Evolutionary conservation across 2,888 invertebrate species (phyloP).

Genomic region (Ditula angustiorana): DNA sequence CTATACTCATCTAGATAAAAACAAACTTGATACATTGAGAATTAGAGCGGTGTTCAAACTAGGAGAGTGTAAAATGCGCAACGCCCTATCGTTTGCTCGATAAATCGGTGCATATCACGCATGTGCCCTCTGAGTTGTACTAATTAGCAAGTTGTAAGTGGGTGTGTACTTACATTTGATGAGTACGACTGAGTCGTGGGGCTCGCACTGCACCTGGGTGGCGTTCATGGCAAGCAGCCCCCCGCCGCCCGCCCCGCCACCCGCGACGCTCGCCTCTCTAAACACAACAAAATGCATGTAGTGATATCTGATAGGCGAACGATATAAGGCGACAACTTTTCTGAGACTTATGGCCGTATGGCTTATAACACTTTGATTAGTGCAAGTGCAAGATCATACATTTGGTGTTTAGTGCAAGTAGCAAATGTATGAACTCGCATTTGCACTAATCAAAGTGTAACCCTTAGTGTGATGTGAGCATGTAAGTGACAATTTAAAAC

Average conservation of each 20-base stretch:
- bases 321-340: no score
- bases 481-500: no score
- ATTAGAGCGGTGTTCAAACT: neutral
- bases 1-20: neutral
- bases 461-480: no score
- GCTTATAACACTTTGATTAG: no score
- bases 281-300: slow-evolving; percentile 47
- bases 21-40: neutral
- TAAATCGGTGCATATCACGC: slow-evolving; percentile 22
- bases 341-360: no score
- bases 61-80: neutral
- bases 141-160: slow-evolving; percentile 7
- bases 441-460: no score
- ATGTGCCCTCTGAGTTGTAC: slow-evolving; percentile 4
- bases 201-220: slow-evolving; percentile 88
- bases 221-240: slow-evolving; percentile 85
- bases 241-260: slow-evolving; percentile 82
- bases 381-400: no score
- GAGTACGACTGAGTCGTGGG: slow-evolving; percentile 89
- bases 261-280: slow-evolving; percentile 80
- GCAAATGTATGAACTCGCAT: no score
- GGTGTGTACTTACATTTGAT: slow-evolving; percentile 88
- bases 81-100: slow-evolving; percentile 10
- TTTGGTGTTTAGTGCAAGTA: no score
- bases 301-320: no score